phyloP scores from a whole-genome alignment of 1,140 invertebrate genomes.

The Spodoptera frugiperda region DNA sequence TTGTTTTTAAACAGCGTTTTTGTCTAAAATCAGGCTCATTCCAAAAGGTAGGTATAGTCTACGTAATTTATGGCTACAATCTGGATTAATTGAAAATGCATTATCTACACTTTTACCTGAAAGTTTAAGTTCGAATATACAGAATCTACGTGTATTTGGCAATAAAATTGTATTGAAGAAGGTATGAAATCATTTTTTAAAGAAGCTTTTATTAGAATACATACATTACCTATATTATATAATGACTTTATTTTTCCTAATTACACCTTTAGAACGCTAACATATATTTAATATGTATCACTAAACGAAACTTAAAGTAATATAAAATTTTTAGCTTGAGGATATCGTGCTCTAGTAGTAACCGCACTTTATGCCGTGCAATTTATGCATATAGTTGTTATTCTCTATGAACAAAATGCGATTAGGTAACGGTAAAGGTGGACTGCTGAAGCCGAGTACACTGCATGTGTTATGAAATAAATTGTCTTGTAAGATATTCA shows the following conservation, averaged over 20 bases:
- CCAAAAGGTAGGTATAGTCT: too few relatives aligned
- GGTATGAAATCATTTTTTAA: not conserved
- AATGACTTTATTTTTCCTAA: conserved; percentile 1
- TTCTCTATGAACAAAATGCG: not conserved
- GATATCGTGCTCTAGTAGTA: not conserved
- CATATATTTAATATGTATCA: not conserved
- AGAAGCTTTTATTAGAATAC: not conserved
- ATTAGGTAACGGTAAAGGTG: not conserved
- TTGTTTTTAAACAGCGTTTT: too few relatives aligned
- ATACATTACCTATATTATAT: not conserved
- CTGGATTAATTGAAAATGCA: not conserved
- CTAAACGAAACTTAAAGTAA: too few relatives aligned
- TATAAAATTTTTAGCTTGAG: not conserved
- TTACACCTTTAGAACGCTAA: conserved; percentile 1
- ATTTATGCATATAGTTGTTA: not conserved
- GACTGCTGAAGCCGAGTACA: not conserved
- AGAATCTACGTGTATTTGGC: not conserved
- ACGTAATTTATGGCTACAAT: too few relatives aligned
- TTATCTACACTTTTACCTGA: not conserved
- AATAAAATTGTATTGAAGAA: too few relatives aligned
- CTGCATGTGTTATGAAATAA: not conserved
- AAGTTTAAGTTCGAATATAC: not conserved
- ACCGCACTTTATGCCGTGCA: not conserved
- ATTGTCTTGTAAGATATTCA: not conserved
- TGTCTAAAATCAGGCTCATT: too few relatives aligned